These are phyloP conservation scores for Coremacera marginata DNA, from an alignment of 2,888 invertebrate genomes.

Conservation along the genomic window DNA sequence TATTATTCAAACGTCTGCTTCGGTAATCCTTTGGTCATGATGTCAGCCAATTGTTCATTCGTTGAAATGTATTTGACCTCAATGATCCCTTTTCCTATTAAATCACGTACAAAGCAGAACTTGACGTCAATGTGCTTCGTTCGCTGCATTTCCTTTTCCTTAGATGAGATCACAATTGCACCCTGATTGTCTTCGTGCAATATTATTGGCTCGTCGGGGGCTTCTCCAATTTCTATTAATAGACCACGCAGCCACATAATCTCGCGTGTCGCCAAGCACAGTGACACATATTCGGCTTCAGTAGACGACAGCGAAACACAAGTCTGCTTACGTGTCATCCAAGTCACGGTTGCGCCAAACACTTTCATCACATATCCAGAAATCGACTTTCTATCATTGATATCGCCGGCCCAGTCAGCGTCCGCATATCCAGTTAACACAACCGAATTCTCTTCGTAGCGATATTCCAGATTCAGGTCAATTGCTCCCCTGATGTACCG, in stretches of 20 bases:
- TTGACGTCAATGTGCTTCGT: neutral
- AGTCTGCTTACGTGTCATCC: neutral
- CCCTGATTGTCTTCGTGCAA: neutral
- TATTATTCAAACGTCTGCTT: no score
- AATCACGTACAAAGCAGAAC: neutral
- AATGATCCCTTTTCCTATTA: no score
- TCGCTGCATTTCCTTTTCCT: neutral
- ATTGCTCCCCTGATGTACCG: slow-evolving; percentile 24
- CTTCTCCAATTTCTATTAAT: neutral
- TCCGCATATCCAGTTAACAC: no score
- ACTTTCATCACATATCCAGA: neutral
- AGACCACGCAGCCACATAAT: neutral
- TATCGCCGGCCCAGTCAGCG: neutral
- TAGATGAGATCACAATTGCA: neutral
- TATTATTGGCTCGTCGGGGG: neutral
- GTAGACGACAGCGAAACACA: neutral
- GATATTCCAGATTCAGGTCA: neutral
- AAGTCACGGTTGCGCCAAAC: neutral
- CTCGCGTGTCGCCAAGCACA: neutral
- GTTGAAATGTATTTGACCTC: no score
- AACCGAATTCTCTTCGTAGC: no score
- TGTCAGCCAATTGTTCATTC: no score
- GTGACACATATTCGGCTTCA: neutral
- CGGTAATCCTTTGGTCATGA: no score
- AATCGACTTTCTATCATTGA: neutral